Percentiles rank a stretch among this genome's conserved stretches.
These are phyloP conservation scores for Emydocephalus ijimae DNA, from an alignment of 2,113 vertebrate genomes.

Conservation along the genomic window DNA sequence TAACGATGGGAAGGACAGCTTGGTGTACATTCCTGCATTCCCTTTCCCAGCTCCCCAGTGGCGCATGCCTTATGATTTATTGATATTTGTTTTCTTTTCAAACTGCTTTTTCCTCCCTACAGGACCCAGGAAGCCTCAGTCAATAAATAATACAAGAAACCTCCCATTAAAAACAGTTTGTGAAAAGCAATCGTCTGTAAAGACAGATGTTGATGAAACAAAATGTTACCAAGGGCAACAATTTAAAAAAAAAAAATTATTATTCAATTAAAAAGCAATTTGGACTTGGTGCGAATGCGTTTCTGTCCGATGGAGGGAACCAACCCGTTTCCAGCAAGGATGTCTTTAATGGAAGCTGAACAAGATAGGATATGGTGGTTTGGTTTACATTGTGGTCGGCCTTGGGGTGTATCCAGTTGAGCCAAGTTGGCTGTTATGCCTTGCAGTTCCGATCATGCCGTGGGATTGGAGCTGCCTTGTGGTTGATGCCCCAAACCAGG, in stretches of 20 bases:
- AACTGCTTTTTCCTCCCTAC: not conserved
- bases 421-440: not conserved
- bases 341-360: not conserved
- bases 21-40: not conserved
- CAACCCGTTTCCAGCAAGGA: not conserved
- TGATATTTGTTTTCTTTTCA: not conserved
- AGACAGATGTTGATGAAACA: not conserved
- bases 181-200: not conserved
- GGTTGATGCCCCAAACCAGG: not conserved
- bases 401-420: not conserved
- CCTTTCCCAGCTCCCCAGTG: not conserved
- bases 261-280: not conserved
- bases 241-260: not conserved
- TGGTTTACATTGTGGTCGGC: not conserved
- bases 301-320: not conserved
- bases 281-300: not conserved
- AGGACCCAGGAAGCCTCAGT: not conserved
- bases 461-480: not conserved
- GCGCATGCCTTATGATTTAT: not conserved
- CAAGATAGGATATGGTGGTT: not conserved
- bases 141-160: not conserved
- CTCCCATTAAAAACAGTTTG: not conserved
- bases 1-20: not conserved
- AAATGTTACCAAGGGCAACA: not conserved
- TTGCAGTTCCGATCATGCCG: accelerated